Base-by-base conservation (phyloP, 2,113 vertebrate species). In the Cyanoliseus patagonus region DNA sequence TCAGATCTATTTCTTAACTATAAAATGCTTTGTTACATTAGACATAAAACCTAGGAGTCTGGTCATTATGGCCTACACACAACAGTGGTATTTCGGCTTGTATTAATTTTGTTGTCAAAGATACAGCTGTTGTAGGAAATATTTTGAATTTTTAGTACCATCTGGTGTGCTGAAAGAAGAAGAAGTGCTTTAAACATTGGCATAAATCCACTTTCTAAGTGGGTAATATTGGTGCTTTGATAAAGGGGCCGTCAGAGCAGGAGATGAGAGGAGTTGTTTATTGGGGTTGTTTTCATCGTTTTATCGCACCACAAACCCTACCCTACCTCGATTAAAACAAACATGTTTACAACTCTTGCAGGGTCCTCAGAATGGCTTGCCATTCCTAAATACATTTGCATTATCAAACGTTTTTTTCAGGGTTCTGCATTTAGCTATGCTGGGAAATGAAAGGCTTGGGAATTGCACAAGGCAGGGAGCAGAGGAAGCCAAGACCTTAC, bases 61-160 rank as follows among this genome's bases (percentile, higher is more conserved):
- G 96, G 95, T 97, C 93, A 87, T 97, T 96, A 87, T 55, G 89
- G 83, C 72, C 96, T 96, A 68, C 52, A 75, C 35, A 68, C 35
- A 91, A 59, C 91, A 94, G 85, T 83, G 94, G 86, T 94, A 93
- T 97, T 97, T 95, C 2, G 3, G 80, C 76, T 91, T 92, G 90
- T 98, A 98, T 98, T 98, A 98, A 97, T 97, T 98, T 98, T 98
- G 97, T 98, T 98, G 98, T 98, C 97, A 97, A 95, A 98, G 90
- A 97, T 97, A 98, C 98, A 99, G 98, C 98, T 99, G 98, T 98
- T 97, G 87, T 57, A 97, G 95, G 95, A 98, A 98, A 98, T 97
- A 98, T 98, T 96, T 97, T 97, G 97, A 97, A 98, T 98, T 98
- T 98, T 97, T 95, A 78, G 95, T 96, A 96, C 98, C 98, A 98